Evolutionary conservation across 1,140 invertebrate species (phyloP).

Genomic region (Drosophila mojavensis): DNA sequence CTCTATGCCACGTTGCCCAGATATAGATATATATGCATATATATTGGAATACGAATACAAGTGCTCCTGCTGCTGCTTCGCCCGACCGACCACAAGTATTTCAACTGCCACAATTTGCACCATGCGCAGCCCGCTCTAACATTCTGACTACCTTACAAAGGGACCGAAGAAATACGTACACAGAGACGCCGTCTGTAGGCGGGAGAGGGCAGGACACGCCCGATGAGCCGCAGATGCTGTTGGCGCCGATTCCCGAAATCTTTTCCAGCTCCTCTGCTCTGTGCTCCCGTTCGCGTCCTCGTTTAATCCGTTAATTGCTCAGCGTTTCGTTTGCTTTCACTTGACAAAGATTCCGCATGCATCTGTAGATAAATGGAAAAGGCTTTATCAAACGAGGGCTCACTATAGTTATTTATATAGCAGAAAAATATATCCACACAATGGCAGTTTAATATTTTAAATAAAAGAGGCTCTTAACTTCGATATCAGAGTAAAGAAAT

Average conservation of each 20-base stretch:
- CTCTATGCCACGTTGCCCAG: constrained; percentile 14
- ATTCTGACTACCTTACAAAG: constrained; percentile 46
- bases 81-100: constrained; percentile 21
- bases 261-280: constrained; percentile 1
- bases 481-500: neutral
- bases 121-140: constrained; percentile 42
- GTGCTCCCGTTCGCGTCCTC: neutral
- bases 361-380: constrained; percentile 41
- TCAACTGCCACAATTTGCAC: constrained; percentile 42
- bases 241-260: constrained; percentile 6
- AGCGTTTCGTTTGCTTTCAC: constrained; percentile 21
- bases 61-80: neutral
- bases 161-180: constrained; percentile 46
- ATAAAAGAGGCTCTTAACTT: no score
- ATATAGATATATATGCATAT: constrained; percentile 1
- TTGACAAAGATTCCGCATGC: constrained; percentile 13
- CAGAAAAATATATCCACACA: neutral
- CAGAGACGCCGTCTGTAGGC: constrained; percentile 7
- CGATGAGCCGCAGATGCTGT: constrained; percentile 28
- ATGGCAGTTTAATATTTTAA: neutral
- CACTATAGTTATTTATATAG: neutral
- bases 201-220: neutral
- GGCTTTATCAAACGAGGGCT: constrained; percentile 12
- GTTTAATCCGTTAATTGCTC: constrained; percentile 41
- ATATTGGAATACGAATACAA: constrained; percentile 12